These are phyloP conservation scores for Lathronympha strigana DNA, from an alignment of 2,888 invertebrate species.

Conservation along the genomic window DNA sequence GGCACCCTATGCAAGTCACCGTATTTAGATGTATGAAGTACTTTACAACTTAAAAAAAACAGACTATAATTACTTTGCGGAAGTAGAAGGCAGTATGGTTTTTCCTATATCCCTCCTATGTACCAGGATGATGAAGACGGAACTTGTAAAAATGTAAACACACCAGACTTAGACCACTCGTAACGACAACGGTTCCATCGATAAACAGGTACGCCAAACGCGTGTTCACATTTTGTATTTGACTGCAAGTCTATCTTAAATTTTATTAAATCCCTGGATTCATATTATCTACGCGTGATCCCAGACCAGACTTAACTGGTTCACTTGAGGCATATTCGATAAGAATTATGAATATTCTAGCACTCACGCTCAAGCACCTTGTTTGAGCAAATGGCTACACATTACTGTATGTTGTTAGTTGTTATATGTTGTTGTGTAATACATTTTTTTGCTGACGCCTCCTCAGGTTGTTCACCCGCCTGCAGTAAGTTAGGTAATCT, in stretches of 20 bases:
- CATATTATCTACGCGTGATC: neutral
- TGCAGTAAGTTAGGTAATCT: constrained; percentile 15
- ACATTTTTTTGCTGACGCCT: constrained; percentile 18
- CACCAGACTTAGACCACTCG: neutral
- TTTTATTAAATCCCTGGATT: neutral
- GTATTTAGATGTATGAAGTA: no score
- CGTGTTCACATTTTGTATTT: neutral
- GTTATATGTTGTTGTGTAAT: constrained; percentile 7
- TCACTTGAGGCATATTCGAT: neutral
- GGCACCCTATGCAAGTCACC: no score
- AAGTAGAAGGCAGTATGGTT: no score
- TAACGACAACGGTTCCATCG: constrained; percentile 14
- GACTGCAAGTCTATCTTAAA: neutral
- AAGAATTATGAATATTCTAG: neutral
- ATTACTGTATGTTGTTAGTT: constrained; percentile 20
- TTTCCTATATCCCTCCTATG: no score
- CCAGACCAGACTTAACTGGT: neutral
- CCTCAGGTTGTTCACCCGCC: constrained; percentile 1
- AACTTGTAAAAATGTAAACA: neutral
- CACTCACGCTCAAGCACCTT: constrained; percentile 9
- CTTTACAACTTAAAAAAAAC: no score
- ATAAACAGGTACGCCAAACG: neutral
- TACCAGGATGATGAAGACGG: neutral
- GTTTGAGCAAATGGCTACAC: constrained; percentile 22
- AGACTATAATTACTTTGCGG: no score